Conservation (phyloP, 2,797 vertebrate species). For the Argya squamiceps region DNA sequence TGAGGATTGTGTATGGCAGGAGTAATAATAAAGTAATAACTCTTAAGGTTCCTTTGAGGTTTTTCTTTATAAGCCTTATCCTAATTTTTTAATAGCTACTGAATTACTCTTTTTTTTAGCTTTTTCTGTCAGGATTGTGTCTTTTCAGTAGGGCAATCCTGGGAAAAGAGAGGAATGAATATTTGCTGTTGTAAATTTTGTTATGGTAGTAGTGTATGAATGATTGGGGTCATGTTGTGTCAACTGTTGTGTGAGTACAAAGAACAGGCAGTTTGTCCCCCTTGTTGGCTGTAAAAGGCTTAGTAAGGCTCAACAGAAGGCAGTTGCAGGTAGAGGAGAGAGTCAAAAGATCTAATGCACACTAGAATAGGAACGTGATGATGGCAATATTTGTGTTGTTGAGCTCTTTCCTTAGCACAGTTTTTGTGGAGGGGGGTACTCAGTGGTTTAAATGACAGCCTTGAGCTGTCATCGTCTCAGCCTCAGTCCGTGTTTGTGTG, state of each 20-base stretch:
- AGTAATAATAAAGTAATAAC: not conserved
- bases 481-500: not conserved
- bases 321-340: not conserved
- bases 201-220: not conserved
- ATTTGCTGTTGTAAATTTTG: not conserved
- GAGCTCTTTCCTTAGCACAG: not conserved
- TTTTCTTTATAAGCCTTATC: not conserved
- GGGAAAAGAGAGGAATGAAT: not conserved
- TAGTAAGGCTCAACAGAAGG: not conserved
- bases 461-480: not conserved
- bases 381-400: not conserved
- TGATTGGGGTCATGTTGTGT: not conserved
- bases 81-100: not conserved
- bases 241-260: not conserved
- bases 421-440: not conserved
- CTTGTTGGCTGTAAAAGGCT: not conserved
- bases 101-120: not conserved
- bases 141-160: not conserved
- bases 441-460: not conserved
- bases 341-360: not conserved
- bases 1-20: not conserved
- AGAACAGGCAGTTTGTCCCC: not conserved
- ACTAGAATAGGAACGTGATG: not conserved
- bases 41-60: not conserved
- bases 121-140: not conserved